Conservation (phyloP, 1,140 invertebrate genomes). For the Latrodectus geometricus region DNA sequence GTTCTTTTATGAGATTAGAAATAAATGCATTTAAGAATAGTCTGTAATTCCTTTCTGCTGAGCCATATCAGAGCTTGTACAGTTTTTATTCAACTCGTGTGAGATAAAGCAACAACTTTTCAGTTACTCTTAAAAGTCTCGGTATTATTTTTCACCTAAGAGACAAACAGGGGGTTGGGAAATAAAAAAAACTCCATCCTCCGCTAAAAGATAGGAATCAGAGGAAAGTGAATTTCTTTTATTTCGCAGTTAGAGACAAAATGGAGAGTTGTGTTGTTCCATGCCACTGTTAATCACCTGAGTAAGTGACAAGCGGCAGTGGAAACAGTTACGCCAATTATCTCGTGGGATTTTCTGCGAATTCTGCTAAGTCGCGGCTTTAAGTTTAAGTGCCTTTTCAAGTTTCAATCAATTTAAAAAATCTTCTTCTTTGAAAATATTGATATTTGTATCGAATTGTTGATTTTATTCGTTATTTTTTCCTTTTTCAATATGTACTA, state of each 20-base stretch:
- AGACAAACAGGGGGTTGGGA: background rate
- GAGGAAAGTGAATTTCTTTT: background rate
- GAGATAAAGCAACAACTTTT: no score
- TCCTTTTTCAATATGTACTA: no score
- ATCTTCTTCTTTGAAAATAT: background rate
- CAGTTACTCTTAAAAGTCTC: no score
- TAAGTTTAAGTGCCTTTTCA: constrained; percentile 10
- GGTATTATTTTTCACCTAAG: background rate
- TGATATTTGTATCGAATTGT: background rate
- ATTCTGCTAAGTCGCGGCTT: background rate
- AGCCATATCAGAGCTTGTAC: no score
- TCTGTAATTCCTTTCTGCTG: no score
- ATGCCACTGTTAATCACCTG: constrained; percentile 44
- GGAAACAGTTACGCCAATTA: background rate
- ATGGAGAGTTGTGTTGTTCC: constrained; percentile 28
- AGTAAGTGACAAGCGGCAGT: constrained; percentile 26
- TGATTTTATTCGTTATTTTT: no score
- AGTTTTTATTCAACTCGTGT: no score
- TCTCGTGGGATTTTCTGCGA: background rate
- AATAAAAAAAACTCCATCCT: background rate
- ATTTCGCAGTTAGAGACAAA: background rate
- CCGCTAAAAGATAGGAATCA: constrained; percentile 4
- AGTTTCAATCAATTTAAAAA: background rate
- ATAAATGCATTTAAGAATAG: no score
- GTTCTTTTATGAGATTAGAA: no score